phyloP scores from a whole-genome alignment of 2,888 invertebrate species.

The Meliscaeva auricollis region DNA sequence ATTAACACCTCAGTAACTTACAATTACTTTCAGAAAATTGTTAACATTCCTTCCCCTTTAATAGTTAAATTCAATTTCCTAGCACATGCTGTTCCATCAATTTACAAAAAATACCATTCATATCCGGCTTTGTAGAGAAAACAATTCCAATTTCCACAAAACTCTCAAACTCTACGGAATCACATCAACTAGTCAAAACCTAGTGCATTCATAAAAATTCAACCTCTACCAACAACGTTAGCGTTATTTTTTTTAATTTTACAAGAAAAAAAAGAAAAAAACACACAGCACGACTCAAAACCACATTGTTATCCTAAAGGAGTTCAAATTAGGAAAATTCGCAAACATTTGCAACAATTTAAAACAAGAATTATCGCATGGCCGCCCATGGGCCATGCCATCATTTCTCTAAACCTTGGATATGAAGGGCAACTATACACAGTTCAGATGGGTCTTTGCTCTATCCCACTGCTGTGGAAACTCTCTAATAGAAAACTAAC shows the following conservation, averaged over 20 bases:
- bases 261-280: background rate
- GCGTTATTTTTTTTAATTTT: background rate
- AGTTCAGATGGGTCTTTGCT: conserved; percentile 5
- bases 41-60: too few relatives aligned
- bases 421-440: conserved; percentile 4
- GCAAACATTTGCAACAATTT: conserved; percentile 68
- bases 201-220: too few relatives aligned
- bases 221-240: too few relatives aligned
- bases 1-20: too few relatives aligned
- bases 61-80: too few relatives aligned
- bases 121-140: too few relatives aligned
- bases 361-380: conserved; percentile 53
- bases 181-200: too few relatives aligned
- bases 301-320: conserved; percentile 66
- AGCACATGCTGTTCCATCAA: too few relatives aligned
- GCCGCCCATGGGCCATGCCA: conserved; percentile 18
- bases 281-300: conserved; percentile 8
- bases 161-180: too few relatives aligned
- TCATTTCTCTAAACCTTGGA: background rate
- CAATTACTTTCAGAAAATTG: too few relatives aligned
- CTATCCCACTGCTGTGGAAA: background rate
- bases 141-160: too few relatives aligned
- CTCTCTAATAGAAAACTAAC: conserved; percentile 62
- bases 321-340: conserved; percentile 61
- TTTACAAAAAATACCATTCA: too few relatives aligned